phyloP scores from a whole-genome alignment of 2,113 vertebrate genomes.

The Ibidorhyncha struthersii region DNA sequence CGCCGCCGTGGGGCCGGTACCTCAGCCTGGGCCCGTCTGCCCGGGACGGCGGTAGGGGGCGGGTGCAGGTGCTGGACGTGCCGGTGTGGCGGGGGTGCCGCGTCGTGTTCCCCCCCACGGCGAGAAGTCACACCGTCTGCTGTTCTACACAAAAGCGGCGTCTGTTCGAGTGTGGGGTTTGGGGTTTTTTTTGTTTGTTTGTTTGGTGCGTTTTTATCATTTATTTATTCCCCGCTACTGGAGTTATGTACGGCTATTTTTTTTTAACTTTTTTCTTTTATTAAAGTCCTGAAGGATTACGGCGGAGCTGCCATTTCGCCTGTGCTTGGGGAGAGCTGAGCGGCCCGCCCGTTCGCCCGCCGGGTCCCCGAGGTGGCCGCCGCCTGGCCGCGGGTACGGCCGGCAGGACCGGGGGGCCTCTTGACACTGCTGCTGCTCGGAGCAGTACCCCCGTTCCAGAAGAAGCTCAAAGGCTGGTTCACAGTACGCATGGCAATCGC shows the following conservation, averaged over 20 bases:
- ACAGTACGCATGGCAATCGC: accelerated
- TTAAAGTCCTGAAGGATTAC: too few relatives aligned
- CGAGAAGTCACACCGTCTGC: background rate
- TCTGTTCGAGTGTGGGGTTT: background rate
- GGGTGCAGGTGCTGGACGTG: accelerated
- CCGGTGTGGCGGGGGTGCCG: too few relatives aligned
- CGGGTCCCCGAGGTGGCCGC: accelerated
- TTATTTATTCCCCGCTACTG: too few relatives aligned
- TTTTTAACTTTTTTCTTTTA: too few relatives aligned
- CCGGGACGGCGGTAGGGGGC: too few relatives aligned
- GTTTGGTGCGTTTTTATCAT: too few relatives aligned
- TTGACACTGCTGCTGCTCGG: background rate
- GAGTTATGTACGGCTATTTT: accelerated
- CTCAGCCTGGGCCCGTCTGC: background rate
- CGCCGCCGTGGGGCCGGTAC: too few relatives aligned
- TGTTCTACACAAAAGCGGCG: accelerated
- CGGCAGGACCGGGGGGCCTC: accelerated
- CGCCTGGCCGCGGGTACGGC: accelerated
- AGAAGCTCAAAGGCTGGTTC: background rate
- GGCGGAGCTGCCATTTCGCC: too few relatives aligned
- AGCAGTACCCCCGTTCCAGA: accelerated
- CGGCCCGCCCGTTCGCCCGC: background rate
- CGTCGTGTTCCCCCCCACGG: too few relatives aligned
- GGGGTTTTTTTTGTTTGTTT: background rate
- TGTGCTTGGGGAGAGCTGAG: background rate